Base-by-base conservation (phyloP, 2,113 vertebrate genomes). In the Prolemur simus region DNA sequence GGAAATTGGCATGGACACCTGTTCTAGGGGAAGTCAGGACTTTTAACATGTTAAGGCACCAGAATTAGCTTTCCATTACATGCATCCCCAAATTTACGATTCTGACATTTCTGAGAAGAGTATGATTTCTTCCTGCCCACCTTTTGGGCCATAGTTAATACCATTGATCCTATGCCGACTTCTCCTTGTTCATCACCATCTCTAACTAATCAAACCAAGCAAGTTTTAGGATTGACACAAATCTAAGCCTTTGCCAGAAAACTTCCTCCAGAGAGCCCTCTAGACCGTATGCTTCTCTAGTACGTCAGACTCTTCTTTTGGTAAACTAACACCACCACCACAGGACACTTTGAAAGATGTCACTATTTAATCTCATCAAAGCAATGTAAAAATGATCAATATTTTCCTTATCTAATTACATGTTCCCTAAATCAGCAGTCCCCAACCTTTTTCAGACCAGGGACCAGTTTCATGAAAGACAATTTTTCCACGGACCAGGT, bases 101-200 rank as follows among this genome's bases (percentile, higher is more conserved):
- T 49, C 29, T 17, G 39, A 58, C 29, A 9, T 18, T 82, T 69
- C 73, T 37, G 21, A n/a, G 63, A 76, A 47, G 5, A 45, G 13
- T 17, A 0, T 25, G 14, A 37, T 39, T 82, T 27, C 60, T 49
- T 80, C 23, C 63, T 80, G 27, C 12, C 27, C 56, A 56, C 2
- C 23, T 20, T 29, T n/a, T 14, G 73, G 42, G 23, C 29, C 25
- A 0, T 15, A 18, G 32, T 2, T 76, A 37, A 21, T n/a, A 23
- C 13, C 25, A 37, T 1, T 10, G 34, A 56, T 4, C 14, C 1
- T 1, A 7, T 12, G 27, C 13, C 11, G n/a, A 60, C 45, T 68
- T 54, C 63, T 47, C 32, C 17, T 60, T 9, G 37, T 3, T 54
- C 18, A 13, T 54, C 1, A 32, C 42, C 6, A 5, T 66, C 11